phyloP scores from a whole-genome alignment of 2,797 vertebrate species.

The Channallabes apus region DNA sequence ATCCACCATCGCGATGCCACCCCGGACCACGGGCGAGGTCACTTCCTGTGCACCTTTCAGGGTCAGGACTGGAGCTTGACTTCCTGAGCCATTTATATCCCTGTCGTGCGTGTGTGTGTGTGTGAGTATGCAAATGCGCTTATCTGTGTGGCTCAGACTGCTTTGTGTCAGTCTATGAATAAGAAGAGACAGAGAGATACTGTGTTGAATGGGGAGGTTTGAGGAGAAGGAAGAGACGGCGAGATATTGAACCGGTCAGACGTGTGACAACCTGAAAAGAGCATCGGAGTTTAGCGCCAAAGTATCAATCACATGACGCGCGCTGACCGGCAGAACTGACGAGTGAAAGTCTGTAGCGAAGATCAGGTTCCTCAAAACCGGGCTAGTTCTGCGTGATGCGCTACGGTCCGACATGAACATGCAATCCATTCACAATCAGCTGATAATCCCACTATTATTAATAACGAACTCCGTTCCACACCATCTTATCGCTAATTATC shows the following conservation, averaged over 20 bases:
- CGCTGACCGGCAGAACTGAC: neutral
- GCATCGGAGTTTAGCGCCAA: neutral
- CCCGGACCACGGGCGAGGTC: neutral
- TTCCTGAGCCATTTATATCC: neutral
- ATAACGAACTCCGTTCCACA: neutral
- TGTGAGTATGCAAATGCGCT: conserved; percentile 1
- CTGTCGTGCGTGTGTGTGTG: neutral
- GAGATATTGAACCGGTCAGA: conserved; percentile 5
- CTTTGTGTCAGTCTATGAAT: neutral
- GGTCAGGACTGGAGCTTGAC: conserved; percentile 1
- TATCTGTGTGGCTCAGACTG: conserved; percentile 22
- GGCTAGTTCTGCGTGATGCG: neutral
- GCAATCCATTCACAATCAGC: too few relatives aligned
- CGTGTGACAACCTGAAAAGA: neutral
- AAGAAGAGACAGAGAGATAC: neutral
- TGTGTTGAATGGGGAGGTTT: neutral
- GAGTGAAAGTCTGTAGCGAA: neutral
- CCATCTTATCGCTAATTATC: neutral
- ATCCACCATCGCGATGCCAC: neutral
- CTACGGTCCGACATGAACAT: neutral
- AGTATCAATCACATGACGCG: neutral
- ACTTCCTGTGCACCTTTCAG: conserved; percentile 14
- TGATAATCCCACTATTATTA: too few relatives aligned
- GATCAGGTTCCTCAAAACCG: neutral
- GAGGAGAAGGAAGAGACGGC: neutral